Percentiles rank a stretch among this genome's conserved stretches.
Evolutionary conservation across 2,888 invertebrate species (phyloP).

Genomic region (Sclerodermus sp.): DNA sequence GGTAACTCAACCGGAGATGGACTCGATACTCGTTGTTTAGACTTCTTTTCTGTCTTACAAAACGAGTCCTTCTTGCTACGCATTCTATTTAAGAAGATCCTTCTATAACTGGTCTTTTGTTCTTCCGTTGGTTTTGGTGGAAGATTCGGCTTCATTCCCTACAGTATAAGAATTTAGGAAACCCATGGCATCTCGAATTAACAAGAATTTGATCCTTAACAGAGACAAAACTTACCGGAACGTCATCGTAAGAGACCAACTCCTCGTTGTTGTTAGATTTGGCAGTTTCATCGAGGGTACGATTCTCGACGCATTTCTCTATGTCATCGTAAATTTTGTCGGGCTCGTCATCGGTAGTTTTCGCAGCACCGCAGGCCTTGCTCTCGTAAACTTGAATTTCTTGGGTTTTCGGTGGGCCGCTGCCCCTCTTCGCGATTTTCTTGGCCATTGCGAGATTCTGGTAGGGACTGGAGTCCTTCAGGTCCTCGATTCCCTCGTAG

Average conservation of each 20-base stretch:
- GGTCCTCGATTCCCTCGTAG: constrained; percentile 50
- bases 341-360: no score
- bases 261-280: not conserved
- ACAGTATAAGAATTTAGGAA: no score
- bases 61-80: constrained; percentile 28
- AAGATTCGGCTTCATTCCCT: no score
- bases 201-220: no score
- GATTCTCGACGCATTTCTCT: no score
- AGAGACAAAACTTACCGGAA: no score
- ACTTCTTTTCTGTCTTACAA: constrained; percentile 18
- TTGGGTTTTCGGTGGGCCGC: not conserved
- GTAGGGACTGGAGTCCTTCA: constrained; percentile 30
- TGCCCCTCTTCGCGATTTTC: not conserved
- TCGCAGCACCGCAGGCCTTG: no score
- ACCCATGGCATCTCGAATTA: no score
- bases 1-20: constrained; percentile 16
- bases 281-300: no score
- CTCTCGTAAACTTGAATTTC: no score
- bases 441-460: constrained; percentile 25
- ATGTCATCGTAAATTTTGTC: no score
- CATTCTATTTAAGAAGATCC: constrained; percentile 43
- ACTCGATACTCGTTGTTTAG: constrained; percentile 9
- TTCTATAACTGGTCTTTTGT: constrained; percentile 28
- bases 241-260: constrained; percentile 28
- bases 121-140: not conserved